A percentile compares a stretch with the other conserved stretches of the same genome.
These are phyloP conservation scores for Phylloscopus trochiloides DNA, from an alignment of 2,113 vertebrate species.

Conservation along the genomic window DNA sequence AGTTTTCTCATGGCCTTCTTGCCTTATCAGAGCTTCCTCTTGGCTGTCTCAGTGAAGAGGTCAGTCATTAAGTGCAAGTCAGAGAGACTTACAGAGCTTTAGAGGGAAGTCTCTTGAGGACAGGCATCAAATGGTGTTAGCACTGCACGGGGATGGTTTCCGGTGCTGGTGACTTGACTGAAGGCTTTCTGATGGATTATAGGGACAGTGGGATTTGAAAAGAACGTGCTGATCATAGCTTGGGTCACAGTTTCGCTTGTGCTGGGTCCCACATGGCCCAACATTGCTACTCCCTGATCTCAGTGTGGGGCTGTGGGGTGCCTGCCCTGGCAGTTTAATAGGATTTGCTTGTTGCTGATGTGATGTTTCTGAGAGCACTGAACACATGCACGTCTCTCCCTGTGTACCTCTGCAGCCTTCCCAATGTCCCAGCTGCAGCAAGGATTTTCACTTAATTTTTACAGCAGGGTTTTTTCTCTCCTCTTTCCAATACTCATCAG, in stretches of 20 bases:
- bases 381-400: not conserved
- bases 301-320: not conserved
- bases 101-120: not conserved
- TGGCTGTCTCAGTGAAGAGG: not conserved
- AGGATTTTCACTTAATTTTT: not conserved
- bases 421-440: not conserved
- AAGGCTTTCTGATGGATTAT: not conserved
- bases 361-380: not conserved
- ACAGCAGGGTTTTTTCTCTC: not conserved
- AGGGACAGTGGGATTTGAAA: not conserved
- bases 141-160: not conserved
- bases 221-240: not conserved
- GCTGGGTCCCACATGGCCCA: not conserved
- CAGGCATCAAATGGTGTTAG: not conserved
- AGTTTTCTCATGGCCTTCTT: not conserved
- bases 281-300: not conserved
- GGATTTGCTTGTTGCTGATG: not conserved
- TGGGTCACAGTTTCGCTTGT: not conserved
- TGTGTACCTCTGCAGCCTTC: not conserved
- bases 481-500: not conserved
- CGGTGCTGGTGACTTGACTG: not conserved
- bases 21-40: not conserved
- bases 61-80: not conserved
- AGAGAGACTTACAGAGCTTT: not conserved
- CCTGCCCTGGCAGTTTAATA: not conserved